Evolutionary conservation across 2,888 invertebrate genomes (phyloP).

Genomic region (Cephus spinipes): DNA sequence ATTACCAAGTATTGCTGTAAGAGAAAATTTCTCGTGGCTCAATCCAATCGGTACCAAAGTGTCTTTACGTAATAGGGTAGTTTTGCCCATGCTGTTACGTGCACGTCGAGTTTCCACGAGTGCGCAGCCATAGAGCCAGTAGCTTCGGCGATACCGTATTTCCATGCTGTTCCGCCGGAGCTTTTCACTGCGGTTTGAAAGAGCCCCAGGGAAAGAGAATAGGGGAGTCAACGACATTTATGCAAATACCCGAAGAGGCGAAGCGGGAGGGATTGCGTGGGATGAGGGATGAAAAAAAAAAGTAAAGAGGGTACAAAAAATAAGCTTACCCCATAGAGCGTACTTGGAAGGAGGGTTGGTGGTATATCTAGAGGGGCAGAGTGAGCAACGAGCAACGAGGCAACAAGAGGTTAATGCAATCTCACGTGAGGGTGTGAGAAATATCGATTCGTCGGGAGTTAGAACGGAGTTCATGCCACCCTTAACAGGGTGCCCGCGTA

Average conservation of each 20-base stretch:
- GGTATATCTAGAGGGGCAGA: not conserved
- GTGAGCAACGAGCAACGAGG: slow-evolving; percentile 12
- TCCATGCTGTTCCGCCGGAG: not conserved
- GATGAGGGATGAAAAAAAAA: not conserved
- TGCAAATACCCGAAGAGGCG: not conserved
- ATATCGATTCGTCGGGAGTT: slow-evolving; percentile 40
- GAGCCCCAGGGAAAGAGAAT: not conserved
- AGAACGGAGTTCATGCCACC: slow-evolving; percentile 28
- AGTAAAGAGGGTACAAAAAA: not conserved
- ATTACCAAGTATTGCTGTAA: not conserved
- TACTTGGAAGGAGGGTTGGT: not conserved
- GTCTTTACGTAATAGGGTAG: not conserved
- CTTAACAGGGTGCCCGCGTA: slow-evolving; percentile 10
- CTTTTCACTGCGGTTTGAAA: slow-evolving; percentile 3
- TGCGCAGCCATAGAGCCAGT: not conserved
- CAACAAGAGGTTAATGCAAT: slow-evolving; percentile 43
- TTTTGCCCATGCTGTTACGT: not conserved
- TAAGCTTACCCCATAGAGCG: not conserved
- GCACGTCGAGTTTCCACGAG: not conserved
- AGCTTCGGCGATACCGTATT: not conserved
- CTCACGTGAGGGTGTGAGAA: slow-evolving; percentile 30
- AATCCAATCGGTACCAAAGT: not conserved
- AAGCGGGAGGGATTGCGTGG: not conserved
- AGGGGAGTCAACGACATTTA: not conserved
- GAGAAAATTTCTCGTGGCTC: not conserved